A percentile compares a stretch with the other conserved stretches of the same genome.
phyloP scores from a whole-genome alignment of 1,140 invertebrate genomes.

The Psix sp. region DNA sequence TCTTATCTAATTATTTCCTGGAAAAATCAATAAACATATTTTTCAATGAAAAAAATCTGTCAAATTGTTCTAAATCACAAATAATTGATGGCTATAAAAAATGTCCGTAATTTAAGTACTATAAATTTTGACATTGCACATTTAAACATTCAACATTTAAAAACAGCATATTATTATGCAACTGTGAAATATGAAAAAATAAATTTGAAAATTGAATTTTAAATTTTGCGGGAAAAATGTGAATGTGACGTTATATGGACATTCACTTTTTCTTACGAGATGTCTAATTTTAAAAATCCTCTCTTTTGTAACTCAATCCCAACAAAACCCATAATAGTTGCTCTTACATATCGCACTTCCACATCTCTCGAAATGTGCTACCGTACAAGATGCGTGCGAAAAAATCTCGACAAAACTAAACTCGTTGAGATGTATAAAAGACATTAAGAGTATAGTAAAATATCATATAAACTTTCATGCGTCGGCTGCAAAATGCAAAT shows the following conservation, averaged over 20 bases:
- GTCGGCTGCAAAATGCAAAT: too few relatives aligned
- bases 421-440: slow-evolving; percentile 10
- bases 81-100: too few relatives aligned
- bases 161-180: too few relatives aligned
- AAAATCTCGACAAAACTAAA: slow-evolving; percentile 12
- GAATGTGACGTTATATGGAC: slow-evolving; percentile 17
- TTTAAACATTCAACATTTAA: too few relatives aligned
- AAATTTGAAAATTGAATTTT: too few relatives aligned
- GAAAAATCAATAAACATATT: too few relatives aligned
- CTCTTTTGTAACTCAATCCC: slow-evolving; percentile 51
- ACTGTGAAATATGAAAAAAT: too few relatives aligned
- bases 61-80: too few relatives aligned
- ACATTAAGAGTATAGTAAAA: slow-evolving; percentile 17
- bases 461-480: neutral
- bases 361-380: slow-evolving; percentile 43
- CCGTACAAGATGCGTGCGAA: slow-evolving; percentile 18
- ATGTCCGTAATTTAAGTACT: too few relatives aligned
- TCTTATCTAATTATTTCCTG: too few relatives aligned
- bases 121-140: too few relatives aligned
- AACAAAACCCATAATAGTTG: slow-evolving; percentile 48
- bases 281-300: slow-evolving; percentile 54
- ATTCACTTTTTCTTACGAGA: slow-evolving; percentile 29
- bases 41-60: too few relatives aligned
- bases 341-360: slow-evolving; percentile 43
- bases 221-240: slow-evolving; percentile 9